Percentiles rank a stretch among this genome's conserved stretches.
phyloP scores from a whole-genome alignment of 1,140 invertebrate species.

The Platyura marginata region DNA sequence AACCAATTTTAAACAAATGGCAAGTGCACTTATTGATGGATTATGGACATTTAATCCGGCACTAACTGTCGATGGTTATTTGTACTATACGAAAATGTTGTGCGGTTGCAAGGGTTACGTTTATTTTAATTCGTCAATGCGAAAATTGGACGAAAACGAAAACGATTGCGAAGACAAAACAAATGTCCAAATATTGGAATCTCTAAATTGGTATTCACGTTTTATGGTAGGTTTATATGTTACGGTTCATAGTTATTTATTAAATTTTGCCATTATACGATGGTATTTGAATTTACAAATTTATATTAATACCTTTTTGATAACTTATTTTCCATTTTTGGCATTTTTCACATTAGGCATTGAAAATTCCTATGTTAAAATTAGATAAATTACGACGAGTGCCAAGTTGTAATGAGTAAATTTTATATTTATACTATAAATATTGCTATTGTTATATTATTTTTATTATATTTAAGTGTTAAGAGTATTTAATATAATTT shows the following conservation, averaged over 20 bases:
- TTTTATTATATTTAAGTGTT: no score
- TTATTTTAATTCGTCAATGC: slow-evolving; percentile 17
- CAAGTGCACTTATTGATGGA: slow-evolving; percentile 13
- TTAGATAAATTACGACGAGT: no score
- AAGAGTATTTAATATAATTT: no score
- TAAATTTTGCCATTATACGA: slow-evolving; percentile 9
- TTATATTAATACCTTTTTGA: slow-evolving; percentile 12
- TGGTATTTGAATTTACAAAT: slow-evolving; percentile 20
- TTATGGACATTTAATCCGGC: slow-evolving; percentile 19
- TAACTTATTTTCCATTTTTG: slow-evolving; percentile 19
- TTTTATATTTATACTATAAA: no score
- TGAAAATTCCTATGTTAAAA: slow-evolving; percentile 17
- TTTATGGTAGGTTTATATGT: slow-evolving; percentile 17
- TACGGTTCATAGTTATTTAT: slow-evolving; percentile 13
- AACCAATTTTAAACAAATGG: slow-evolving; percentile 16
- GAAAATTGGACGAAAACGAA: slow-evolving; percentile 3
- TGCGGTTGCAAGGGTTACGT: slow-evolving; percentile 17
- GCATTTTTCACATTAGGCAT: slow-evolving; percentile 19
- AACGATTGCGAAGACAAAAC: neutral
- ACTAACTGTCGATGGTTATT: slow-evolving; percentile 12
- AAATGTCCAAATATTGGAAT: neutral
- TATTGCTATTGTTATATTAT: no score
- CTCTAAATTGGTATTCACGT: slow-evolving; percentile 13
- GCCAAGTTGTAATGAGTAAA: no score
- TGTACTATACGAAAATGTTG: slow-evolving; percentile 19